phyloP scores from a whole-genome alignment of 2,888 invertebrate species.

The Harmothoe impar region DNA sequence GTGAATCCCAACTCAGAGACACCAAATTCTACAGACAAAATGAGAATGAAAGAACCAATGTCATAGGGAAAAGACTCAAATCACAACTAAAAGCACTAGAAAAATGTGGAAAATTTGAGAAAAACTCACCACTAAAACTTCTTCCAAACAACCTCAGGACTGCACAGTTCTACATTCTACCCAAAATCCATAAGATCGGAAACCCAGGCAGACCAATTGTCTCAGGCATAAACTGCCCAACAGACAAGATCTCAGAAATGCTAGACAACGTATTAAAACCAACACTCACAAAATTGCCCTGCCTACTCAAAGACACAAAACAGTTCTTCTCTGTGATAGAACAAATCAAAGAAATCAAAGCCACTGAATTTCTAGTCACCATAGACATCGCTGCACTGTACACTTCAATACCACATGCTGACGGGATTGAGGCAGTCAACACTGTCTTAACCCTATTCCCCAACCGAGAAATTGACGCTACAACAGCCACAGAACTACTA shows the following conservation, averaged over 20 bases:
- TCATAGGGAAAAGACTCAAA: background rate
- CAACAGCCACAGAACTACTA: background rate
- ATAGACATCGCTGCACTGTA: background rate
- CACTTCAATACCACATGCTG: background rate
- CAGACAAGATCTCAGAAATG: background rate
- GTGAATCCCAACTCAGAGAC: background rate
- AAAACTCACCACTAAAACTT: background rate
- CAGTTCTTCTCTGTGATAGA: background rate
- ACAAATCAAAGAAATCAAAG: background rate
- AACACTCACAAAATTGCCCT: background rate
- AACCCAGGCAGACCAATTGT: no score
- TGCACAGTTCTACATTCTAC: background rate
- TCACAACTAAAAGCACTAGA: background rate
- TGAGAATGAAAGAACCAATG: background rate
- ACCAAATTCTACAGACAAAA: background rate
- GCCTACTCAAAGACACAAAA: no score
- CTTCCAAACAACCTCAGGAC: background rate
- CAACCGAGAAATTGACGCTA: background rate
- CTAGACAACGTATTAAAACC: background rate
- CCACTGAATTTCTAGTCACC: background rate
- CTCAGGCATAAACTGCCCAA: no score
- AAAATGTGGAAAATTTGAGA: background rate
- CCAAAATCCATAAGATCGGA: background rate
- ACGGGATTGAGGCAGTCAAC: background rate
- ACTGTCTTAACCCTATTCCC: background rate